phyloP scores from a whole-genome alignment of 2,888 invertebrate genomes.

The Sthenelais limicola region DNA sequence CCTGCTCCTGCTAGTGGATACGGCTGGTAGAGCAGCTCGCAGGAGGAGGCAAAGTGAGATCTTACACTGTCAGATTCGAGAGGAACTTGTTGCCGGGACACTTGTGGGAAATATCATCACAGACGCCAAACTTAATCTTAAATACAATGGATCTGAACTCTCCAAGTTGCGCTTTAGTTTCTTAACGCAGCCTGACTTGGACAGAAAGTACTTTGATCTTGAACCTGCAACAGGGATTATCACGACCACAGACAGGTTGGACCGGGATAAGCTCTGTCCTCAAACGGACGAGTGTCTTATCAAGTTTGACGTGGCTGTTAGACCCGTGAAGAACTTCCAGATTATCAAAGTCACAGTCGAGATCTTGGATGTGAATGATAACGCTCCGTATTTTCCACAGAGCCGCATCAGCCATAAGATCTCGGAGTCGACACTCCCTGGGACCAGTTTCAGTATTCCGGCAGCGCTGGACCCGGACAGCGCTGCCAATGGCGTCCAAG shows the following conservation, averaged over 20 bases:
- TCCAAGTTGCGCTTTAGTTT: slow-evolving; percentile 48
- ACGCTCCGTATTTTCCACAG: slow-evolving; percentile 41
- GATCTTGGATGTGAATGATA: slow-evolving; percentile 43
- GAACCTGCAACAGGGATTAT: slow-evolving; percentile 43
- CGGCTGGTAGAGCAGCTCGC: neutral
- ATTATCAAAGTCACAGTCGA: slow-evolving; percentile 42
- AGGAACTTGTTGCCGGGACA: slow-evolving; percentile 60
- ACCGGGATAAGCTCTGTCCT: slow-evolving; percentile 43
- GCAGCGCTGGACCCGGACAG: slow-evolving; percentile 43
- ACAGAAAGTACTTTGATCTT: slow-evolving; percentile 46
- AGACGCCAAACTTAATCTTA: slow-evolving; percentile 68
- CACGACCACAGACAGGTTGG: slow-evolving; percentile 30
- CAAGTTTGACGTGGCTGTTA: slow-evolving; percentile 36
- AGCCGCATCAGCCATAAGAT: slow-evolving; percentile 23
- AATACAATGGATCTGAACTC: slow-evolving; percentile 40
- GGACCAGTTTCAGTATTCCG: slow-evolving; percentile 39
- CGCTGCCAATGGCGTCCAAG: slow-evolving; percentile 45
- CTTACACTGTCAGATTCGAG: slow-evolving; percentile 56
- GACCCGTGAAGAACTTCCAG: slow-evolving; percentile 37
- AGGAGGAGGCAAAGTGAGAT: slow-evolving; percentile 32
- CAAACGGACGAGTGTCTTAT: slow-evolving; percentile 16
- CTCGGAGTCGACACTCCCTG: slow-evolving; percentile 41
- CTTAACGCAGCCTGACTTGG: slow-evolving; percentile 46
- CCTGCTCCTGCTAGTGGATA: slow-evolving; percentile 38
- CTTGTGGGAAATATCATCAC: slow-evolving; percentile 58